Conservation (phyloP, 2,797 vertebrate genomes). For the Pogonophryne albipinna region DNA sequence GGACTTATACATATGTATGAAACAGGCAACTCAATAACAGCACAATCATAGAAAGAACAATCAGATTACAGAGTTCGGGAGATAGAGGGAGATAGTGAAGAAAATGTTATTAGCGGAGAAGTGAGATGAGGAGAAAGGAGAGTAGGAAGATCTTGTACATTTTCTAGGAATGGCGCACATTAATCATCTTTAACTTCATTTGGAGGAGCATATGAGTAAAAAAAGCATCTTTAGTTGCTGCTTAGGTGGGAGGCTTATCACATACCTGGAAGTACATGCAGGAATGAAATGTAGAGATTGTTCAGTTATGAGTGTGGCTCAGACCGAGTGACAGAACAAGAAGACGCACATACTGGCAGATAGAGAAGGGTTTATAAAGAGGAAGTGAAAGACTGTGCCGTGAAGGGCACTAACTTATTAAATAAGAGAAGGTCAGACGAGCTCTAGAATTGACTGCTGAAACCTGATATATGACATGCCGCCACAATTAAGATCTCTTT, state of each 20-base stretch:
- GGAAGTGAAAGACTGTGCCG: not conserved
- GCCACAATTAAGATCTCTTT: slow-evolving; percentile 79
- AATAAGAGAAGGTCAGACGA: slow-evolving; percentile 67
- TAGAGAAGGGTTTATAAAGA: slow-evolving; percentile 16
- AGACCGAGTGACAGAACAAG: slow-evolving; percentile 44
- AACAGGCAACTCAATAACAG: slow-evolving; percentile 84
- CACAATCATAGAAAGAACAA: slow-evolving; percentile 80
- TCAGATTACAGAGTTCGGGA: slow-evolving; percentile 80
- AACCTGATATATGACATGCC: slow-evolving; percentile 69
- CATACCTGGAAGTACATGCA: slow-evolving; percentile 52
- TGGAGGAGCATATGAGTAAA: slow-evolving; percentile 75
- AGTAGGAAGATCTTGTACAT: slow-evolving; percentile 75
- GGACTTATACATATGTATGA: slow-evolving; percentile 87
- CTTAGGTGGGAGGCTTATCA: slow-evolving; percentile 54
- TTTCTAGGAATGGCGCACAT: slow-evolving; percentile 79
- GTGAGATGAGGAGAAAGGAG: slow-evolving; percentile 72
- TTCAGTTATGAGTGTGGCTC: slow-evolving; percentile 45
- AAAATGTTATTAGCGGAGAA: slow-evolving; percentile 85
- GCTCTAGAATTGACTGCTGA: slow-evolving; percentile 62
- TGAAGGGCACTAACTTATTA: slow-evolving; percentile 49
- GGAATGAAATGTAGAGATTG: slow-evolving; percentile 68
- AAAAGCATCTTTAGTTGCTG: slow-evolving; percentile 62
- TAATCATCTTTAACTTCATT: slow-evolving; percentile 86
- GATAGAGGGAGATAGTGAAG: slow-evolving; percentile 76
- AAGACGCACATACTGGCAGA: slow-evolving; percentile 9